These are phyloP conservation scores for Rhea pennata DNA, from an alignment of 2,113 vertebrate genomes.

Conservation along the genomic window DNA sequence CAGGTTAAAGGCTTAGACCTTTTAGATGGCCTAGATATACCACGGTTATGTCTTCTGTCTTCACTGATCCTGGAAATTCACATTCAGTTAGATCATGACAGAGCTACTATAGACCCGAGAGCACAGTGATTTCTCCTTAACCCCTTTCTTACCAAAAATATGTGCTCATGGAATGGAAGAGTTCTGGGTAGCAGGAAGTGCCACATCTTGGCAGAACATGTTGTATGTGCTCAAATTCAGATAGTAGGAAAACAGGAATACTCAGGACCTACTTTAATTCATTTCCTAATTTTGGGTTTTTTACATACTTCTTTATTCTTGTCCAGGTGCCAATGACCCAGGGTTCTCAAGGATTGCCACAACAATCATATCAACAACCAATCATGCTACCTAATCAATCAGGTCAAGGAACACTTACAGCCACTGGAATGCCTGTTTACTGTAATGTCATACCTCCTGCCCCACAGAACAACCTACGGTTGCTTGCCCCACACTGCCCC, in stretches of 20 bases:
- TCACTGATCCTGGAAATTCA: background rate
- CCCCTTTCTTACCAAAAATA: background rate
- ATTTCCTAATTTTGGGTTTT: background rate
- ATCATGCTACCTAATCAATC: slow-evolving; percentile 85
- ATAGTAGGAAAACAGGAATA: background rate
- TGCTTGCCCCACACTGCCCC: slow-evolving; percentile 82
- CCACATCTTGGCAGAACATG: background rate
- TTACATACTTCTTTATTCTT: background rate
- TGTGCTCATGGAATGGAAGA: background rate
- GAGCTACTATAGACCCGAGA: background rate
- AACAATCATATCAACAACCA: slow-evolving; percentile 88
- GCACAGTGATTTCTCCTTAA: background rate
- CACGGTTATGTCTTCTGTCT: background rate
- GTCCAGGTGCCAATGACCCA: slow-evolving; percentile 85
- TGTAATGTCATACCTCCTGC: slow-evolving; percentile 89
- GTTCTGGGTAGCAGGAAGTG: background rate
- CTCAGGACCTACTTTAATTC: background rate
- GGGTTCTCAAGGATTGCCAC: slow-evolving; percentile 83
- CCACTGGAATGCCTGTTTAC: slow-evolving; percentile 86
- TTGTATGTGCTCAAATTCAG: background rate
- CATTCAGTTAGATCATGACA: background rate
- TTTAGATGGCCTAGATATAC: background rate
- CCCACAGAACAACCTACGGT: slow-evolving; percentile 80
- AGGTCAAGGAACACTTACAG: slow-evolving; percentile 84
- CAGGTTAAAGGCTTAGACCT: background rate